phyloP scores from a whole-genome alignment of 1,140 invertebrate species.

The Pseudomyrmex concolor region DNA sequence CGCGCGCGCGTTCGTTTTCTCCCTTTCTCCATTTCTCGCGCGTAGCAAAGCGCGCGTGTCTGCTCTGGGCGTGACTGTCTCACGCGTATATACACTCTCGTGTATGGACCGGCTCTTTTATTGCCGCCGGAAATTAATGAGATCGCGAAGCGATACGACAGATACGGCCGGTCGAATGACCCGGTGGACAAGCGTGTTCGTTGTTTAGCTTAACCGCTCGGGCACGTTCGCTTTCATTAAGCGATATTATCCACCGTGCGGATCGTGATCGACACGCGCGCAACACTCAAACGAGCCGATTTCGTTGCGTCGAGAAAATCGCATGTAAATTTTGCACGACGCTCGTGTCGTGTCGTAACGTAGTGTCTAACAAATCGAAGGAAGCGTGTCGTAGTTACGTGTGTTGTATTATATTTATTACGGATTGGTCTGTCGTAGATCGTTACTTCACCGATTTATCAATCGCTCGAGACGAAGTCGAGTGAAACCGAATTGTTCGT shows the following conservation, averaged over 20 bases:
- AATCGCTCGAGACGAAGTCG: not conserved
- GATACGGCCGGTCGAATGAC: slow-evolving; percentile 36
- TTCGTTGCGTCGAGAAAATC: not conserved
- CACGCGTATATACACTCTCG: slow-evolving; percentile 75
- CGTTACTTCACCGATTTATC: slow-evolving; percentile 41
- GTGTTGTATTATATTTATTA: not conserved
- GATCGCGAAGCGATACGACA: slow-evolving; percentile 71
- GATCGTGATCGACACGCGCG: not conserved
- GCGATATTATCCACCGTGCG: not conserved
- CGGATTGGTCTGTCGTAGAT: not conserved
- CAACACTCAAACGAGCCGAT: not conserved
- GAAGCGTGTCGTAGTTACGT: not conserved
- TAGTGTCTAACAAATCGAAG: not conserved
- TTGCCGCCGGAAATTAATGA: slow-evolving; percentile 84
- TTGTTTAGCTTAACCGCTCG: slow-evolving; percentile 56
- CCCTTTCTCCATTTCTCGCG: slow-evolving; percentile 25
- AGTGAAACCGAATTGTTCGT: not conserved
- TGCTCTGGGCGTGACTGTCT: slow-evolving; percentile 82
- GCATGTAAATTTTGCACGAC: not conserved
- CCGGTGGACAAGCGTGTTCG: slow-evolving; percentile 15
- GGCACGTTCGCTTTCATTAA: slow-evolving; percentile 22
- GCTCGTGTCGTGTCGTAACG: not conserved
- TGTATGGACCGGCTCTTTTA: slow-evolving; percentile 73
- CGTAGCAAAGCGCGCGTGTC: slow-evolving; percentile 18
- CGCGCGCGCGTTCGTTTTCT: slow-evolving; percentile 19